Conservation (phyloP, 2,888 invertebrate genomes). For the Melanophora roralis region DNA sequence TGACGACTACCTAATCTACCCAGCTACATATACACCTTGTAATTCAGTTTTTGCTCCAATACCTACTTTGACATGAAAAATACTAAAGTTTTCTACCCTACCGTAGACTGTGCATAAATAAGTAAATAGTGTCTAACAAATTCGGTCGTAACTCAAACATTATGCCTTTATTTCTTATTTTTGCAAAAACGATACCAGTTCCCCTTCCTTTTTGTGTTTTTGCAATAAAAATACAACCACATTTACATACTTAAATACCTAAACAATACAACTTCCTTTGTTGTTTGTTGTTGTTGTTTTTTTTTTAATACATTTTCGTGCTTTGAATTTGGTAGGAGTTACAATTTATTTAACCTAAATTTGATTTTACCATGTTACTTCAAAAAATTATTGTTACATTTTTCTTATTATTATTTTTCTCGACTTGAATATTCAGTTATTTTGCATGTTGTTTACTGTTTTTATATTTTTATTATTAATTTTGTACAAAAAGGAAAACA, state of each 20-base stretch:
- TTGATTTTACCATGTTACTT: constrained; percentile 55
- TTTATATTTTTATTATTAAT: constrained; percentile 13
- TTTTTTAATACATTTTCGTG: constrained; percentile 24
- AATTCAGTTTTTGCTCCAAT: no score
- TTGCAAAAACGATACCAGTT: no score
- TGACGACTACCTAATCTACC: no score
- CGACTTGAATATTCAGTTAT: not conserved
- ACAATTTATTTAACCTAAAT: constrained; percentile 63
- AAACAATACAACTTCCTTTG: not conserved
- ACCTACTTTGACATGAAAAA: no score
- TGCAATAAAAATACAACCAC: no score
- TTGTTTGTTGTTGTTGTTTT: constrained; percentile 13
- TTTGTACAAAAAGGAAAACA: not conserved
- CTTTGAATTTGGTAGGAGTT: constrained; percentile 57
- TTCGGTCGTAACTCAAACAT: no score
- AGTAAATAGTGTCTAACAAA: no score
- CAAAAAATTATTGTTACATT: constrained; percentile 25
- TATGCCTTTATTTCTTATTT: no score
- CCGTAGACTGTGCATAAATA: no score
- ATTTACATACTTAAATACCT: no score
- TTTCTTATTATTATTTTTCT: constrained; percentile 13
- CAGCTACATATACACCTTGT: no score
- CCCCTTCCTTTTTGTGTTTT: not conserved
- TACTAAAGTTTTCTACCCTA: no score
- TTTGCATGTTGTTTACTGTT: constrained; percentile 18